phyloP scores from a whole-genome alignment of 2,113 vertebrate species.

The Xyliphius kryptos region DNA sequence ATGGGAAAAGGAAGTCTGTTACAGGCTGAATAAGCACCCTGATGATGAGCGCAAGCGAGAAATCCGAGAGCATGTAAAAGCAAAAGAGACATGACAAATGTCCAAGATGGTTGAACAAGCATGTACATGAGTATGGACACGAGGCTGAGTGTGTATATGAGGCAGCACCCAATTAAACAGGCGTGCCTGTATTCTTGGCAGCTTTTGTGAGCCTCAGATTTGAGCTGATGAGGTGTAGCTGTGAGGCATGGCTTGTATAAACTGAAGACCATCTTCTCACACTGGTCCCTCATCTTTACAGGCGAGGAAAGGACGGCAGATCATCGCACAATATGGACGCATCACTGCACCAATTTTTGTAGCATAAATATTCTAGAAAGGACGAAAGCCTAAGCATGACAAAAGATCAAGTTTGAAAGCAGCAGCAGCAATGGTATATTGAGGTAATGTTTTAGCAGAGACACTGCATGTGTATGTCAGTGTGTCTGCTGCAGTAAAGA shows the following conservation, averaged over 20 bases:
- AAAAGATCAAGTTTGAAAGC: too few relatives aligned
- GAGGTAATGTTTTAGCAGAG: too few relatives aligned
- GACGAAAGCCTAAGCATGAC: too few relatives aligned
- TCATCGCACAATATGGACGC: background rate
- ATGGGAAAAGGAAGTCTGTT: too few relatives aligned
- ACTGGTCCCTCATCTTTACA: conserved; percentile 42
- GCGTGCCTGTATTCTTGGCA: conserved; percentile 51
- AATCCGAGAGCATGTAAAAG: conserved; percentile 15
- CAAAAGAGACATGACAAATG: conserved; percentile 20
- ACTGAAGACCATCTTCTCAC: conserved; percentile 57
- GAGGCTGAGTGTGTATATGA: conserved; percentile 37
- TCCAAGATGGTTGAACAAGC: conserved; percentile 8
- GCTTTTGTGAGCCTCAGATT: conserved; percentile 55
- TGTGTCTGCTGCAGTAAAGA: conserved; percentile 35
- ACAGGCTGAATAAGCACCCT: conserved; percentile 13
- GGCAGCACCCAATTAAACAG: conserved; percentile 50
- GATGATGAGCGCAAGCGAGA: background rate
- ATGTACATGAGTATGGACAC: background rate
- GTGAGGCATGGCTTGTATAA: conserved; percentile 44
- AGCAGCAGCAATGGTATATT: too few relatives aligned
- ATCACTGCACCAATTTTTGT: conserved; percentile 32
- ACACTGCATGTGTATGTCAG: too few relatives aligned
- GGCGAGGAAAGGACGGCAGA: conserved; percentile 45
- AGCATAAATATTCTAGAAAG: too few relatives aligned
- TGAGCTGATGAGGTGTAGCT: conserved; percentile 58